Percentiles rank a stretch among this genome's conserved stretches.
phyloP scores from a whole-genome alignment of 2,888 invertebrate species.

The Drosophila anomalata region DNA sequence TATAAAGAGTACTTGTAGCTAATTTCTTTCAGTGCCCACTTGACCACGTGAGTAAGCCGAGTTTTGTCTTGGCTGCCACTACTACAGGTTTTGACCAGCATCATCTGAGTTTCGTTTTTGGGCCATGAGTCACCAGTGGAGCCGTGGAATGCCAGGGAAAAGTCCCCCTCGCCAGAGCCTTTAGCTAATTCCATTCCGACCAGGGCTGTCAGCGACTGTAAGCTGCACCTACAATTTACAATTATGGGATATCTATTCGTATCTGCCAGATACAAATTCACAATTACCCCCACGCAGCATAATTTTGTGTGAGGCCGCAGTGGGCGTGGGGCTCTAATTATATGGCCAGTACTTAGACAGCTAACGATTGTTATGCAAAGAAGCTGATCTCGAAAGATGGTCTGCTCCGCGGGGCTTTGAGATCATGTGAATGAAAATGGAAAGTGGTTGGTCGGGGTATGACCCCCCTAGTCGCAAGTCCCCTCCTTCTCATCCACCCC shows the following conservation, averaged over 20 bases:
- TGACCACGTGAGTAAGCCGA: conserved; percentile 53
- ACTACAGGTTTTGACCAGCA: conserved; percentile 68
- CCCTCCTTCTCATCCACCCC: neutral
- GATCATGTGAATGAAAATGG: conserved; percentile 52
- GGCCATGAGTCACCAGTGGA: conserved; percentile 51
- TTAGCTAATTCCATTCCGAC: conserved; percentile 28
- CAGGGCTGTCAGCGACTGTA: conserved; percentile 46
- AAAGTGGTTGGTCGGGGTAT: conserved; percentile 33
- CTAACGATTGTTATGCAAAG: conserved; percentile 63
- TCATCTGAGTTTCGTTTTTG: conserved; percentile 41
- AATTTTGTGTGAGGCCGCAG: conserved; percentile 32
- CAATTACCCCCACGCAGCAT: conserved; percentile 59
- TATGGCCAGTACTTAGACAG: conserved; percentile 43
- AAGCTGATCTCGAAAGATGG: conserved; percentile 50
- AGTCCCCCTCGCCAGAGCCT: conserved; percentile 20
- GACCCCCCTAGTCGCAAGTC: neutral
- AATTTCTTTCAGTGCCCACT: conserved; percentile 9
- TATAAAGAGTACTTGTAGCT: neutral
- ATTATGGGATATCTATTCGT: conserved; percentile 51
- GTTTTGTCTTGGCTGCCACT: conserved; percentile 45
- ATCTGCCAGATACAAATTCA: conserved; percentile 56
- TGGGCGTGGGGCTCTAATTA: conserved; percentile 55
- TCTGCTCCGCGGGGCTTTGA: conserved; percentile 12
- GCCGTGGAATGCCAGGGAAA: conserved; percentile 57
- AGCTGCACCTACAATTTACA: conserved; percentile 52